Conservation (phyloP, 2,797 vertebrate genomes). For the Petrocephalus sullivani region DNA sequence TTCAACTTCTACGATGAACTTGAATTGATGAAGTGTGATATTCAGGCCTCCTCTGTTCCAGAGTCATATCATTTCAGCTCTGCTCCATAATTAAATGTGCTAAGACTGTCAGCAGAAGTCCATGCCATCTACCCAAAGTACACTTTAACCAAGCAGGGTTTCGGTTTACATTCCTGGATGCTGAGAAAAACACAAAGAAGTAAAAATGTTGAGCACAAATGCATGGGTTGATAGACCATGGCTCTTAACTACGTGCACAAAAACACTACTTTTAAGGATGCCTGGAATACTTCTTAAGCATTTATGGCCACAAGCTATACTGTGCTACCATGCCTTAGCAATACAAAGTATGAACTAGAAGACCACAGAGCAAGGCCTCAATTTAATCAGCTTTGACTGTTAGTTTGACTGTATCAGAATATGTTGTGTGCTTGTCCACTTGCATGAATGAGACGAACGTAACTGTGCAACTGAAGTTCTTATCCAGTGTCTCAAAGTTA, state of each 20-base stretch:
- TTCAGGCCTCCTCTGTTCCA: constrained; percentile 34
- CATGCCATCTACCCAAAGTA: background rate
- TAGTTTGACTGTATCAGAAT: background rate
- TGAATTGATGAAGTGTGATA: constrained; percentile 8
- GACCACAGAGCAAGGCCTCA: constrained; percentile 16
- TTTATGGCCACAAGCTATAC: constrained; percentile 28
- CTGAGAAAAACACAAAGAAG: constrained; percentile 22
- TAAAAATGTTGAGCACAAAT: constrained; percentile 43
- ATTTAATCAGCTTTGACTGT: constrained; percentile 9
- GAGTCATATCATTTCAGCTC: constrained; percentile 27
- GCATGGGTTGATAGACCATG: constrained; percentile 31
- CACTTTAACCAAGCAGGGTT: constrained; percentile 2
- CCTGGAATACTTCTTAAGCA: constrained; percentile 34
- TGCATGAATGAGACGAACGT: background rate
- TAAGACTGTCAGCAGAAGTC: constrained; percentile 3
- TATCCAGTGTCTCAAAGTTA: constrained; percentile 21
- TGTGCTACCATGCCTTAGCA: constrained; percentile 36
- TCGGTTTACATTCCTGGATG: constrained; percentile 16
- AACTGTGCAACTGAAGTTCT: background rate
- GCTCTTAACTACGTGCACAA: constrained; percentile 23
- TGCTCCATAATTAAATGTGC: constrained; percentile 28
- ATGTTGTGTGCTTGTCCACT: background rate
- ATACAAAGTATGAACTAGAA: constrained; percentile 18
- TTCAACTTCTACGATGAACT: constrained; percentile 11
- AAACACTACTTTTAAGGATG: constrained; percentile 25